These are phyloP conservation scores for Ophraella communa DNA, from an alignment of 2,888 invertebrate genomes.

Conservation along the genomic window DNA sequence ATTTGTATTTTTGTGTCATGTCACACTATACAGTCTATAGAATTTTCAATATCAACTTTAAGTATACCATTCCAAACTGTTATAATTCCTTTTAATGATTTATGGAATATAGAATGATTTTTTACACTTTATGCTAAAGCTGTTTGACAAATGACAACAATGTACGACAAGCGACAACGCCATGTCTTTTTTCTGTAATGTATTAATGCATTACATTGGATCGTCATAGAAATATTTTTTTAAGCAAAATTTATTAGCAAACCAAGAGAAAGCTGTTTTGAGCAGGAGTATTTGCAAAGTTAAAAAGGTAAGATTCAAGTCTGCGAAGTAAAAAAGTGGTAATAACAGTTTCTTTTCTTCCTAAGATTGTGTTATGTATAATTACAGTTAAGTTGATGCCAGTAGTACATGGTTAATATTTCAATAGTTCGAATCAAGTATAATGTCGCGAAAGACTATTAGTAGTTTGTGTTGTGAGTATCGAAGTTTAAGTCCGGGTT, in stretches of 20 bases:
- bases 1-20: not conserved
- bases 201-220: not conserved
- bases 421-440: slow-evolving; percentile 48
- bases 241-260: slow-evolving; percentile 17
- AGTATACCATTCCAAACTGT: no score
- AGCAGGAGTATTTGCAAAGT: slow-evolving; percentile 28
- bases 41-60: no score
- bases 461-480: slow-evolving; percentile 60
- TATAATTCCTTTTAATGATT: no score
- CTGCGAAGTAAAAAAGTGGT: slow-evolving; percentile 54
- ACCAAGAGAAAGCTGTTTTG: slow-evolving; percentile 20
- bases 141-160: not conserved
- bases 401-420: slow-evolving; percentile 45
- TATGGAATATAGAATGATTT: no score
- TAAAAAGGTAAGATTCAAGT: slow-evolving; percentile 47
- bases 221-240: slow-evolving; percentile 1
- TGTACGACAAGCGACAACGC: slow-evolving; percentile 15
- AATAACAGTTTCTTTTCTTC: slow-evolving; percentile 54
- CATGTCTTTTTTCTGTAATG: slow-evolving; percentile 25
- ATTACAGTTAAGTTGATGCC: slow-evolving; percentile 49
- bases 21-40: no score
- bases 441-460: slow-evolving; percentile 57
- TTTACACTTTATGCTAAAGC: not conserved
- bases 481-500: slow-evolving; percentile 49
- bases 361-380: slow-evolving; percentile 56